Evolutionary conservation across 2,888 invertebrate genomes (phyloP), one percentile per base, ranked within the genome.

Genomic region (Chrysina gloriosa): DNA sequence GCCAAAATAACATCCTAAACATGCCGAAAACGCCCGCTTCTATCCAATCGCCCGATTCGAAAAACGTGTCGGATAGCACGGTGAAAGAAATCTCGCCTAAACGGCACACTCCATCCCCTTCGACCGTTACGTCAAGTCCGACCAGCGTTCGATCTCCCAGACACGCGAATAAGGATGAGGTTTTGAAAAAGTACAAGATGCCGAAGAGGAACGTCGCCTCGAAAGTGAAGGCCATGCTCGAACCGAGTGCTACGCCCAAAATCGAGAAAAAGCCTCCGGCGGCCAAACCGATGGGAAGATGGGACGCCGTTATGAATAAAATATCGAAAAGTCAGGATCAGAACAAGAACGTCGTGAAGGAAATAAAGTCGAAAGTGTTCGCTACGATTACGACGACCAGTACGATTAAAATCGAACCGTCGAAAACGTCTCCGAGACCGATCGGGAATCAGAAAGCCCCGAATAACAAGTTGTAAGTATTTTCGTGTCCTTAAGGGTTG

Each of bases 281-380:
- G 2, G 88, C 89, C 77, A 84, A 86, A 54, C 82, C 86, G 1
- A 87, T 87, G 2, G 90, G 91, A 16, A 89, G 93, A 74, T 93
- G 95, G 89, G 94, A 94, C 78, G 89, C 92, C 61, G 94, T 95
- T 56, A 91, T 93, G 89, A 92, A 91, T 82, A 92, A 92, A 82
- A 92, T 93, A 70, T 89, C 90, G 45, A 90, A 90, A 72, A 89
- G 89, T 69, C 89, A 90, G 75, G 92, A 93, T 75, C 89, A 89
- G 76, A 86, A 86, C 36, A 91, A 92, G 79, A 89, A 91, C 7
- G 89, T 90, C 73, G 85, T 90, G 73, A 94, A 93, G 83, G 95
- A 96, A 81, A 92, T 96, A 31, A 96, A 96, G 83, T 94, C 96
- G 50, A 92, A 94, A 83, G 91, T 83, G 63, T 82, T 81, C 63